phyloP scores from a whole-genome alignment of 1,140 invertebrate genomes.

The Cydia splendana region DNA sequence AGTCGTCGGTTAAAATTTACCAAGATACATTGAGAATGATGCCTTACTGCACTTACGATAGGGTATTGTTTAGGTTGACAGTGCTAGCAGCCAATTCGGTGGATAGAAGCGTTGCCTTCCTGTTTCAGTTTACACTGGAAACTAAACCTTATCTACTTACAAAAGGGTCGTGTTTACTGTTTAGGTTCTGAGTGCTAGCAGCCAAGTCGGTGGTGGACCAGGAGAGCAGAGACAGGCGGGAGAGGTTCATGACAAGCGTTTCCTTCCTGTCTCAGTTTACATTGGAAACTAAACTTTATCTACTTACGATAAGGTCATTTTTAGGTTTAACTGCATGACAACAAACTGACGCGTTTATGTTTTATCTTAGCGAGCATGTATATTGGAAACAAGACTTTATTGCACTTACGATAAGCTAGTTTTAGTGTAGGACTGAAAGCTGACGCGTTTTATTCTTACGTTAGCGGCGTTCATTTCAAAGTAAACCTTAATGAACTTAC shows the following conservation, averaged over 20 bases:
- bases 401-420: no score
- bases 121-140: neutral
- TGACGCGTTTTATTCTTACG: conserved; percentile 85
- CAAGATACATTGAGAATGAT: no score
- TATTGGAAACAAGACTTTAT: no score
- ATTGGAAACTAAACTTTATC: no score
- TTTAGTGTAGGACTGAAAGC: no score
- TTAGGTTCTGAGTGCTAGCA: conserved; percentile 87
- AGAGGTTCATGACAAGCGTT: conserved; percentile 86
- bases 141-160: conserved; percentile 46
- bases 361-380: no score
- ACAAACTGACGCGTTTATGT: no score
- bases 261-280: conserved; percentile 84
- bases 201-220: conserved; percentile 91
- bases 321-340: no score
- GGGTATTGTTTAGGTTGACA: no score
- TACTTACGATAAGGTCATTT: conserved; percentile 51
- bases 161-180: conserved; percentile 68
- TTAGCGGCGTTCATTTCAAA: no score
- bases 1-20: neutral
- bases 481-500: conserved; percentile 44
- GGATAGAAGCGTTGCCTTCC: neutral
- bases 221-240: conserved; percentile 89
- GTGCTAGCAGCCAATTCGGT: no score
- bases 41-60: neutral